These are phyloP conservation scores for Pinna nobilis DNA, from an alignment of 1,140 invertebrate genomes.

Conservation along the genomic window DNA sequence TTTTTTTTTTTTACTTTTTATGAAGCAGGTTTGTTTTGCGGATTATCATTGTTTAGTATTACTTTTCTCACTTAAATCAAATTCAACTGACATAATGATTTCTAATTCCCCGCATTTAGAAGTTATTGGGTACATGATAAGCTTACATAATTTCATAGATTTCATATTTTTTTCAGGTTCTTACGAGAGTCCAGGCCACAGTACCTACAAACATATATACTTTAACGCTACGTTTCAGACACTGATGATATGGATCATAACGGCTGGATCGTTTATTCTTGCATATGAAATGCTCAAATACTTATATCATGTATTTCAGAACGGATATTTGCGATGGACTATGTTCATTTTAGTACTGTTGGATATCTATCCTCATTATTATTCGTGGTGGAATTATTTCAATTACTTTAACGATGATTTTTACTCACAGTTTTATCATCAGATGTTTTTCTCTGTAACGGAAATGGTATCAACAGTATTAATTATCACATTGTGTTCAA, in stretches of 20 bases:
- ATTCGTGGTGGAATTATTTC: conserved; percentile 87
- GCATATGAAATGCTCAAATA: conserved; percentile 83
- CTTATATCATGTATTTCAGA: conserved; percentile 76
- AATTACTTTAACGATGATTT: conserved; percentile 90
- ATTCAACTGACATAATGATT: neutral
- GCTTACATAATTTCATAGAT: neutral
- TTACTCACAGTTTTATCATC: conserved; percentile 78
- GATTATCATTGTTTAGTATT: no score
- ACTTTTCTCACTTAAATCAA: no score
- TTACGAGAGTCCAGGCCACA: conserved; percentile 79
- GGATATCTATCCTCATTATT: conserved; percentile 86
- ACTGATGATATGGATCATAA: conserved; percentile 84
- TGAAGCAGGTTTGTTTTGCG: no score
- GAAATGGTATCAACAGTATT: conserved; percentile 82
- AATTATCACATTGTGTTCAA: conserved; percentile 72
- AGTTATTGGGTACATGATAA: neutral
- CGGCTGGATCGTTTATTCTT: conserved; percentile 79
- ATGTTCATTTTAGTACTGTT: conserved; percentile 83
- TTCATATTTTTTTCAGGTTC: conserved; percentile 75
- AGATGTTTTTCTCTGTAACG: conserved; percentile 81
- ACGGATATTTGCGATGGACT: conserved; percentile 78
- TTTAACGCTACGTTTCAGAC: conserved; percentile 85
- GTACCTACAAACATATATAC: conserved; percentile 84
- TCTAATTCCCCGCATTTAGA: neutral
- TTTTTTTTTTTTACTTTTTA: no score